Percentiles rank a stretch among this genome's conserved stretches.
Evolutionary conservation across 2,888 invertebrate species (phyloP).

Genomic region (Heliconius hortense): DNA sequence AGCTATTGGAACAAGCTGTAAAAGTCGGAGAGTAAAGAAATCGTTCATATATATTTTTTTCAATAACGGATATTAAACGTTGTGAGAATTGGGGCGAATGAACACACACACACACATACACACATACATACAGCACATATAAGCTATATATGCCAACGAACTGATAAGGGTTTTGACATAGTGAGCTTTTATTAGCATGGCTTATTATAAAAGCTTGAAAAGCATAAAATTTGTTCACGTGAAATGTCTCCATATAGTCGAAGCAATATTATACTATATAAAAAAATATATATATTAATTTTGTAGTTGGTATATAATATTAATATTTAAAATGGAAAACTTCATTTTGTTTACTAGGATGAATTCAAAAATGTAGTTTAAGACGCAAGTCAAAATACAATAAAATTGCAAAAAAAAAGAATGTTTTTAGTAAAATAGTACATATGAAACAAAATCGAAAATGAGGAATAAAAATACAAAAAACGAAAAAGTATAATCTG

Average conservation of each 20-base stretch:
- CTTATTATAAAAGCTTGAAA: conserved; percentile 13
- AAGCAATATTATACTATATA: too few relatives aligned
- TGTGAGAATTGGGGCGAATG: conserved; percentile 35
- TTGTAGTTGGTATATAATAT: too few relatives aligned
- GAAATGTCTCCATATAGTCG: background rate
- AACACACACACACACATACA: background rate
- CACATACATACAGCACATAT: background rate
- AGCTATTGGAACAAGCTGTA: conserved; percentile 7
- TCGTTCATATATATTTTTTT: conserved; percentile 23
- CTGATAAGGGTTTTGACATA: conserved; percentile 32
- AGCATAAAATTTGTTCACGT: background rate
- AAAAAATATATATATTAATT: too few relatives aligned
- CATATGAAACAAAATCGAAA: too few relatives aligned
- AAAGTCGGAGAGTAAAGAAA: conserved; percentile 11
- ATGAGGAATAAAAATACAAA: too few relatives aligned
- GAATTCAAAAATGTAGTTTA: too few relatives aligned
- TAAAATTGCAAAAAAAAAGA: too few relatives aligned
- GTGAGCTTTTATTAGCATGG: conserved; percentile 28
- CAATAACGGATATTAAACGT: conserved; percentile 40
- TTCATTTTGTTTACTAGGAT: too few relatives aligned
- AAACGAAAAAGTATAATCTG: too few relatives aligned
- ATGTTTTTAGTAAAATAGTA: too few relatives aligned
- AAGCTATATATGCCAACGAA: conserved; percentile 30
- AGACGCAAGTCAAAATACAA: too few relatives aligned
- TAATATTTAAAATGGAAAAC: too few relatives aligned